A percentile compares a stretch with the other conserved stretches of the same genome.
Evolutionary conservation across 2,113 vertebrate genomes (phyloP).

Genomic region (Aviceda subcristata): DNA sequence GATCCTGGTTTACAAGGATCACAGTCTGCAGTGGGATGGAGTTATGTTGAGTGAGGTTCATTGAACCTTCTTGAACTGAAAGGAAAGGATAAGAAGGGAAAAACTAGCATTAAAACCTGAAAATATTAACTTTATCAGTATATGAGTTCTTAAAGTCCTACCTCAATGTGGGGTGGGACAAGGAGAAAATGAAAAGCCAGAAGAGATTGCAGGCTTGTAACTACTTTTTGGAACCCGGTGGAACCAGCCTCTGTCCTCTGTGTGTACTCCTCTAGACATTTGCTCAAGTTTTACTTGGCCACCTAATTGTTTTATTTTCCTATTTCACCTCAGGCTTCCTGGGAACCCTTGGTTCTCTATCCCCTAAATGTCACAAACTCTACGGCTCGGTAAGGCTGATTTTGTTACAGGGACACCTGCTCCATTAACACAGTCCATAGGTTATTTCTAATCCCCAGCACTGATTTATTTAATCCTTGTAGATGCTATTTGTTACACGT

Average conservation of each 20-base stretch:
- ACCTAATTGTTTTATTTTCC: background rate
- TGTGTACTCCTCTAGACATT: background rate
- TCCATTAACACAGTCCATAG: conserved; percentile 71
- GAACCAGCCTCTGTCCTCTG: background rate
- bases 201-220: background rate
- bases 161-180: background rate
- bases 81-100: background rate
- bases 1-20: background rate
- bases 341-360: background rate
- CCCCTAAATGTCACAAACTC: conserved; percentile 20
- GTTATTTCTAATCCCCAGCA: conserved; percentile 67
- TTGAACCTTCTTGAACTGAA: background rate
- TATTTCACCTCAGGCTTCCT: conserved; percentile 13
- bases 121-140: background rate
- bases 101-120: background rate
- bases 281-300: background rate
- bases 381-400: conserved; percentile 20
- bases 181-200: background rate
- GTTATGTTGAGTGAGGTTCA: background rate
- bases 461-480: conserved; percentile 69
- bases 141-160: background rate
- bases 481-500: conserved; percentile 69
- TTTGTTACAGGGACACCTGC: conserved; percentile 49
- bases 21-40: background rate
- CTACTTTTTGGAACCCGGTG: background rate